Percentiles rank a stretch among this genome's conserved stretches.
Evolutionary conservation across 2,797 vertebrate genomes (phyloP).

Genomic region (Philypnodon macrostomus): DNA sequence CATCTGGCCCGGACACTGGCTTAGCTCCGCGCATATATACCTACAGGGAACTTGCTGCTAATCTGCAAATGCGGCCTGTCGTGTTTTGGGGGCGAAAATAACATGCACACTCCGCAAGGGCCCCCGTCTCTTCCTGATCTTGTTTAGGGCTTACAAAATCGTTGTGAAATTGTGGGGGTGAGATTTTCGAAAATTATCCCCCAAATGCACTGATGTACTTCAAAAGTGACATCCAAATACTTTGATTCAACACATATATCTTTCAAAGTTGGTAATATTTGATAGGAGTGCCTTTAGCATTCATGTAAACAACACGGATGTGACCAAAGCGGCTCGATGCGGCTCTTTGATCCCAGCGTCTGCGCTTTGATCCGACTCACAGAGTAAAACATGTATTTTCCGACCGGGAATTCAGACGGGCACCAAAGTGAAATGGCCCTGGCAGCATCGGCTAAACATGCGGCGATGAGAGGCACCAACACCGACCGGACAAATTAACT

Average conservation of each 20-base stretch:
- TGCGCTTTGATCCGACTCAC: conserved; percentile 77
- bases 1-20: conserved; percentile 24
- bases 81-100: conserved; percentile 37
- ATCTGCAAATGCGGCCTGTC: conserved; percentile 26
- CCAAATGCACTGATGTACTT: conserved; percentile 76
- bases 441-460: conserved; percentile 69
- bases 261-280: conserved; percentile 81
- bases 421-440: conserved; percentile 70
- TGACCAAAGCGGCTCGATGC: conserved; percentile 73
- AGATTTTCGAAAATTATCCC: conserved; percentile 70
- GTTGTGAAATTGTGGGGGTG: conserved; percentile 72
- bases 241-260: conserved; percentile 79
- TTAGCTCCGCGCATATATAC: conserved; percentile 38
- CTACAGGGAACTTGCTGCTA: conserved; percentile 49
- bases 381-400: conserved; percentile 79
- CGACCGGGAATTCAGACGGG: conserved; percentile 60
- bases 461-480: conserved; percentile 58
- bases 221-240: conserved; percentile 82
- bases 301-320: conserved; percentile 83
- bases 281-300: conserved; percentile 81
- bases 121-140: conserved; percentile 51
- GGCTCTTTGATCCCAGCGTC: conserved; percentile 77
- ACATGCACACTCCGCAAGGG: conserved; percentile 40
- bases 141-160: conserved; percentile 73
- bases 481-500: conserved; percentile 71